Evolutionary conservation across 2,797 vertebrate species (phyloP), one percentile per base, ranked within the genome.

Genomic region (Anniella stebbinsi): DNA sequence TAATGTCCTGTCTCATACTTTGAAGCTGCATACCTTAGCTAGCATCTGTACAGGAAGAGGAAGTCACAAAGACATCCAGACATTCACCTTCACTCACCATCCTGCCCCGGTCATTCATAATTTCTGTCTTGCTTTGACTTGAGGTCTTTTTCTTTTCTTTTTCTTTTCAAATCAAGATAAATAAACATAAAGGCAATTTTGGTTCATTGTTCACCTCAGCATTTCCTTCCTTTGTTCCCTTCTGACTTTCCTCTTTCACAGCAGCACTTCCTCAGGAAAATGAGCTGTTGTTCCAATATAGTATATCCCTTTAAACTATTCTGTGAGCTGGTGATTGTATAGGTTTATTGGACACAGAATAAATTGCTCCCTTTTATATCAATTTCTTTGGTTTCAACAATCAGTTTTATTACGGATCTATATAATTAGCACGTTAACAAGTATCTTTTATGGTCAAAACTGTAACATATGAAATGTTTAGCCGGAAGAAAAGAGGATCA

Each of bases 341-440:
- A 82, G 72, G 38, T 2, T 80, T 94, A 33, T 51, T 9, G 70
- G 36, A 45, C 51, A 63, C 54, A 91, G 85, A 86, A 73, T 90
- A 85, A 88, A 76, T 41, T 45, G 86, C 41, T 67, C 0, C 81
- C 23, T 33, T 89, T 30, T 12, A 66, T 33, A 73, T 67, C 88
- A 91, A 81, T 80, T 87, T 90, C 67, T 66, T 92, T 85, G 66
- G 88, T 92, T 93, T 75, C 48, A 81, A 48, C 78, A 45, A 87
- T 87, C 80, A 77, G 69, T 93, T 91, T 93, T 63, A 90, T 84
- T 90, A 51, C 60, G 81, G 82, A 80, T 36, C 18, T 89, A n/a
- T 91, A 63, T 73, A 75, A 38, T 90, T 93, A 89, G 18, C 15
- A 66, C 86, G 91, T 89, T 89, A 89, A 92, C 38, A 87, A 87